Base-by-base conservation (phyloP, 2,113 vertebrate genomes). In the Meles meles region DNA sequence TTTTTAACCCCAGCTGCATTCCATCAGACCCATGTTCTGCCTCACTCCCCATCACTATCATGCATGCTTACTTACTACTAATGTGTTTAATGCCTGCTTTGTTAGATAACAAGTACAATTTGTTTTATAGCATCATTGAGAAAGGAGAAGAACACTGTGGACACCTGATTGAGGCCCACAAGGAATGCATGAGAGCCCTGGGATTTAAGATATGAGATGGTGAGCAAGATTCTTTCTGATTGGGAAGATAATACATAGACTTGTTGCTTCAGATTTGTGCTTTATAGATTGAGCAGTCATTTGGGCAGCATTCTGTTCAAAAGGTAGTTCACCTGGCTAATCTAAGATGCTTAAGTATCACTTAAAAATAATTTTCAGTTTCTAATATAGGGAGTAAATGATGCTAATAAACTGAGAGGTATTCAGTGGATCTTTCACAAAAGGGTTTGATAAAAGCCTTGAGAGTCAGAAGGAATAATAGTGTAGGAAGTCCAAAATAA, bases 101-200 rank as follows among this genome's bases (percentile, higher is more conserved):
- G 18, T 91, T 91, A 61, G 29, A 88, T 94, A 97, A 98, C 52
- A 18, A 76, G 44, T 90, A 67, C 61, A 81, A 91, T 94, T 98
- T 98, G 27, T 98, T 84, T 98, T 98, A 17, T 98, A 99, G 99
- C 98, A 99, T 99, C 98, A 99, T 99, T 79, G 99, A 99, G 95
- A 99, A 99, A 97, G 99, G 99, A n/a, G 99, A 99, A 97, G 99
- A 99, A 83, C 98, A 98, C 25, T 99, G 99, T 98, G 97, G 98
- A 88, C 98, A 98, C 49, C 99, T 99, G 18, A 99, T 99, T 14
- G 99, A 99, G 97, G 99, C 99, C n/a, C 99, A 99, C 98, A 99
- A 99, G 96, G 99, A 99, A 4, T 99, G 99, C 96, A 99, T 99
- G 99, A 99, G 99, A 98, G 99, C 99, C 3, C 99, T 99, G 95